phyloP scores from a whole-genome alignment of 2,888 invertebrate genomes.

The Yponomeuta malinellus region DNA sequence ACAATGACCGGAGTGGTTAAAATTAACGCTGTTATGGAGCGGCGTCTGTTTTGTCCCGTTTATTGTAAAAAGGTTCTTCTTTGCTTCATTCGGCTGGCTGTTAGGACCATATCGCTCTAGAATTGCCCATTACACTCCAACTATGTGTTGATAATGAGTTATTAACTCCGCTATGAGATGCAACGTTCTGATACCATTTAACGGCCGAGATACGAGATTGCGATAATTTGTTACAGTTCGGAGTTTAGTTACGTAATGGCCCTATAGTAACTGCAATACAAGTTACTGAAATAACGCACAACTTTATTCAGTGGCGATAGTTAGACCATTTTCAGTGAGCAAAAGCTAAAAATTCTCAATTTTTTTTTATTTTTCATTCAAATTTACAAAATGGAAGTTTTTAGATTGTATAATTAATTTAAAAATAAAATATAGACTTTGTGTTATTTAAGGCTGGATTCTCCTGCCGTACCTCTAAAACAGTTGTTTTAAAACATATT shows the following conservation, averaged over 20 bases:
- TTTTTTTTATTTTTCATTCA: too few relatives aligned
- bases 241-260: conserved; percentile 12
- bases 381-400: too few relatives aligned
- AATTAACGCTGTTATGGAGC: conserved; percentile 9
- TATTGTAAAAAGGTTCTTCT: conserved; percentile 29
- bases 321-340: too few relatives aligned
- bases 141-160: conserved; percentile 36
- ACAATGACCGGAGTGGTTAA: not conserved
- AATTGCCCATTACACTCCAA: not conserved
- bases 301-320: too few relatives aligned
- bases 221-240: conserved; percentile 43
- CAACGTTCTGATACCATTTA: conserved; percentile 41
- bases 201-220: conserved; percentile 44
- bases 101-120: conserved; percentile 26
- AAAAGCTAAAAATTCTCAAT: too few relatives aligned
- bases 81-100: conserved; percentile 27
- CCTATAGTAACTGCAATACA: too few relatives aligned
- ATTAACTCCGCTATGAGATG: conserved; percentile 39
- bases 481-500: too few relatives aligned
- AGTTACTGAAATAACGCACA: too few relatives aligned
- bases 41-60: conserved; percentile 20
- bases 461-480: too few relatives aligned
- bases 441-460: too few relatives aligned
- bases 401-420: too few relatives aligned
- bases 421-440: too few relatives aligned